Conservation (phyloP, 1,140 invertebrate species). For the Pseudomyrmex flavicornis region DNA sequence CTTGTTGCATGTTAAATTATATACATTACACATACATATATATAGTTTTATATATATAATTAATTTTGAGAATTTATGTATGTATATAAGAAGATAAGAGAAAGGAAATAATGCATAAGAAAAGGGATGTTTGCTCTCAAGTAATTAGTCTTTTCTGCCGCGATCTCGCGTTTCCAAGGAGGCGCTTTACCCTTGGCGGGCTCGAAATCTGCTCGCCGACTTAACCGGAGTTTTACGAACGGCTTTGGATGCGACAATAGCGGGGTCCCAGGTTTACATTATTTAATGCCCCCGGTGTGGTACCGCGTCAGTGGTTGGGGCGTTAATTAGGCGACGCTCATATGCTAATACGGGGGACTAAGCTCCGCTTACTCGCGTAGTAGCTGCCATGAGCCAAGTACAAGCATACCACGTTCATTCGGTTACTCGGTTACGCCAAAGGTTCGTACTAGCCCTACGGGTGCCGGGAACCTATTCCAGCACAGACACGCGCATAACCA, state of each 20-base stretch:
- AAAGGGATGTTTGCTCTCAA: not conserved
- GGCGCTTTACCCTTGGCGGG: slow-evolving; percentile 36
- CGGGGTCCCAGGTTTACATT: slow-evolving; percentile 77
- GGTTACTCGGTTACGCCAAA: slow-evolving; percentile 69
- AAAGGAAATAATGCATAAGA: not conserved
- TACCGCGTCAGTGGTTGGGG: slow-evolving; percentile 71
- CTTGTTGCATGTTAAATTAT: too few relatives aligned
- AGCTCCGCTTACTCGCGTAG: slow-evolving; percentile 81
- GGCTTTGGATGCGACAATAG: slow-evolving; percentile 81
- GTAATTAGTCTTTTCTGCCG: slow-evolving; percentile 41
- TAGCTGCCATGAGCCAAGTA: slow-evolving; percentile 78
- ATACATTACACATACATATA: too few relatives aligned
- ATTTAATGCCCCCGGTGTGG: slow-evolving; percentile 71
- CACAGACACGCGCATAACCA: slow-evolving; percentile 57
- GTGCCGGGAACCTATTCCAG: slow-evolving; percentile 55
- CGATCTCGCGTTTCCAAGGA: slow-evolving; percentile 5
- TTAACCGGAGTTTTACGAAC: slow-evolving; percentile 81
- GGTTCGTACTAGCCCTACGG: slow-evolving; percentile 58
- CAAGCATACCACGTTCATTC: slow-evolving; percentile 75
- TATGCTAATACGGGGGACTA: slow-evolving; percentile 83
- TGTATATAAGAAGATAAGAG: not conserved
- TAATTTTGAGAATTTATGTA: not conserved
- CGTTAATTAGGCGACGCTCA: slow-evolving; percentile 82
- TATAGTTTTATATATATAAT: not conserved
- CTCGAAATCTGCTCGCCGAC: slow-evolving; percentile 75